Evolutionary conservation across 1,140 invertebrate species (phyloP), one percentile per base, ranked within the genome.

Genomic region (Leucophenga varia): DNA sequence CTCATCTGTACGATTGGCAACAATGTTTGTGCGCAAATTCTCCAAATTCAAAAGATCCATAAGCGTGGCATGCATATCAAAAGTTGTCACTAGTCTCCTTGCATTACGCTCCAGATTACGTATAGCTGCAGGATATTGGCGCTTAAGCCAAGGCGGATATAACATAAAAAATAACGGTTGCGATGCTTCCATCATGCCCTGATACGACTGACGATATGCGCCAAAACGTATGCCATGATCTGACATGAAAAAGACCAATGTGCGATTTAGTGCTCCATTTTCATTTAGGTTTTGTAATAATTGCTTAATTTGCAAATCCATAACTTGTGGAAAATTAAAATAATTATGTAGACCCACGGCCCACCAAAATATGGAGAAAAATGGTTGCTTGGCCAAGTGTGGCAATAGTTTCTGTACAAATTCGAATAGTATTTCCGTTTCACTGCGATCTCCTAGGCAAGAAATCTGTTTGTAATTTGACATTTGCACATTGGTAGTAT

Each of bases 101-200:
- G 77, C 77, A 59, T 97, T 97, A 5, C 61, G 59, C 44, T 77
- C 75, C 5, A 96, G 64, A 61, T 91, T 91, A 16, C 74, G 55
- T 32, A 80, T 79, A 0, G 85, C 80, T 21, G 78, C 47, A 0
- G 82, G 82, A 65, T 87, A 84, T 31, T 81, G 78, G 9, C 79
- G 48, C 14, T 75, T 68, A 61, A 90, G 91, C 77, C 82, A 86
- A 30, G 84, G 72, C 0, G 94, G 92, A n/a, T 94, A 55, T 32
- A 84, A 76, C 1, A 93, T 64, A 53, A 86, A 86, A 13, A 91
- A 77, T 50, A 93, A 87, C 0, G 94, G 93, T 17, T 95, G 74
- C 35, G 91, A 73, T 67, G 95, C 92, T 74, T 97, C 94, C 16
- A 52, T 32, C 51, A 95, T 80, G 68, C 88, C 85, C 47, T 87